phyloP scores from a whole-genome alignment of 1,140 invertebrate species.

The Oreohelix idahoensis region DNA sequence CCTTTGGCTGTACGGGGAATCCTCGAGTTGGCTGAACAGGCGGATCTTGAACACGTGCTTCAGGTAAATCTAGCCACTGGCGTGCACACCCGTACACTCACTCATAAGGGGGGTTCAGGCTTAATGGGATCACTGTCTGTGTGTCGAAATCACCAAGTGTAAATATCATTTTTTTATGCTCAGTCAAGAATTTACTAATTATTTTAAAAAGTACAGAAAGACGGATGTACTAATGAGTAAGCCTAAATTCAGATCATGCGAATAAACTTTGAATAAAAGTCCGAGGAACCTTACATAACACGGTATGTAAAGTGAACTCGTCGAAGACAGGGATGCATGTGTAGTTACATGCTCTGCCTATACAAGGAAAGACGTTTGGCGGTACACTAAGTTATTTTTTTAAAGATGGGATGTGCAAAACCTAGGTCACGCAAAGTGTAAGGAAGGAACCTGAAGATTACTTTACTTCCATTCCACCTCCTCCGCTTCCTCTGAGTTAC shows the following conservation, averaged over 20 bases:
- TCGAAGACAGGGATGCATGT: neutral
- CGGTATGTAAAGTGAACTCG: neutral
- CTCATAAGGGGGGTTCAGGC: neutral
- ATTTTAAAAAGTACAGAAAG: neutral
- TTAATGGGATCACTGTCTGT: neutral
- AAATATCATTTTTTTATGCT: neutral
- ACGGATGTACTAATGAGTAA: neutral
- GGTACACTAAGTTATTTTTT: neutral
- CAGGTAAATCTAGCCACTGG: conserved; percentile 20
- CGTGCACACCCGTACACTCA: neutral
- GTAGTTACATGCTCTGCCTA: neutral
- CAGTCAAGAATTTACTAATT: too few species aligned
- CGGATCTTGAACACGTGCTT: neutral
- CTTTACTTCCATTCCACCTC: neutral
- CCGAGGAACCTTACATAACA: conserved; percentile 1
- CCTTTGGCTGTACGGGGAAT: conserved; percentile 24
- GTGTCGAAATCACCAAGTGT: neutral
- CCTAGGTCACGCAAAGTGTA: neutral
- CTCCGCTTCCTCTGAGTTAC: neutral
- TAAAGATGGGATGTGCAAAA: neutral
- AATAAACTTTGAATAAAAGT: neutral
- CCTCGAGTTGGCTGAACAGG: conserved; percentile 25
- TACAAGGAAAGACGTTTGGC: conserved; percentile 25
- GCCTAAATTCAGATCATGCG: neutral
- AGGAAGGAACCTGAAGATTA: neutral